Conservation (phyloP, 2,888 invertebrate genomes). For the Catocala sponsa region DNA sequence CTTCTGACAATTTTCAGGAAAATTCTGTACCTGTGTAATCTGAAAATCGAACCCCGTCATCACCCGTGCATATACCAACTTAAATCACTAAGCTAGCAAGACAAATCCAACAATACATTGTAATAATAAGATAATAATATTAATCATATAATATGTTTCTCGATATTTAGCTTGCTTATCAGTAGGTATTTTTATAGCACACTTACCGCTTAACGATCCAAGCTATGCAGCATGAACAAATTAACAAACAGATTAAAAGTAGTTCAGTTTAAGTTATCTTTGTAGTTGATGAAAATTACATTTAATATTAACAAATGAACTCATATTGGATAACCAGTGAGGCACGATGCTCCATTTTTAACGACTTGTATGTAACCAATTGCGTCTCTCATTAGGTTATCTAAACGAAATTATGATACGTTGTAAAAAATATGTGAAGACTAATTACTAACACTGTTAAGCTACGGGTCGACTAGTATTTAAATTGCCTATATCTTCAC, state of each 20-base stretch:
- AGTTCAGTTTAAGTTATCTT: conserved; percentile 35
- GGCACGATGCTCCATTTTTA: conserved; percentile 7
- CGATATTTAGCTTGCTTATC: not conserved
- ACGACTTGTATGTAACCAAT: conserved; percentile 4
- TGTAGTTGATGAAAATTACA: conserved; percentile 20
- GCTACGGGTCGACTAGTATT: not conserved
- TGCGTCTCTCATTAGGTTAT: not conserved
- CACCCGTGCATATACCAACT: too few species aligned
- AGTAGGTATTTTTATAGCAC: not conserved
- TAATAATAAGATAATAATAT: too few species aligned
- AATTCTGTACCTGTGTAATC: too few species aligned
- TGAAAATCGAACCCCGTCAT: too few species aligned
- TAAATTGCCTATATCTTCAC: too few species aligned
- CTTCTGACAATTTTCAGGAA: too few species aligned
- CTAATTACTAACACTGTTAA: not conserved
- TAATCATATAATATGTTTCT: not conserved
- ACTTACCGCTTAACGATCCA: conserved; percentile 61
- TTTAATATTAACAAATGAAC: conserved; percentile 5
- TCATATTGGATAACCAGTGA: not conserved
- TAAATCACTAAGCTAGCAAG: too few species aligned
- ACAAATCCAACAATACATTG: too few species aligned
- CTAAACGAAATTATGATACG: not conserved
- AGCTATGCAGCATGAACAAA: conserved; percentile 63
- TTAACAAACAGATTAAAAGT: conserved; percentile 33
- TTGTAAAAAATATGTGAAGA: not conserved